phyloP scores from a whole-genome alignment of 2,797 vertebrate species.

The Todus mexicanus region DNA sequence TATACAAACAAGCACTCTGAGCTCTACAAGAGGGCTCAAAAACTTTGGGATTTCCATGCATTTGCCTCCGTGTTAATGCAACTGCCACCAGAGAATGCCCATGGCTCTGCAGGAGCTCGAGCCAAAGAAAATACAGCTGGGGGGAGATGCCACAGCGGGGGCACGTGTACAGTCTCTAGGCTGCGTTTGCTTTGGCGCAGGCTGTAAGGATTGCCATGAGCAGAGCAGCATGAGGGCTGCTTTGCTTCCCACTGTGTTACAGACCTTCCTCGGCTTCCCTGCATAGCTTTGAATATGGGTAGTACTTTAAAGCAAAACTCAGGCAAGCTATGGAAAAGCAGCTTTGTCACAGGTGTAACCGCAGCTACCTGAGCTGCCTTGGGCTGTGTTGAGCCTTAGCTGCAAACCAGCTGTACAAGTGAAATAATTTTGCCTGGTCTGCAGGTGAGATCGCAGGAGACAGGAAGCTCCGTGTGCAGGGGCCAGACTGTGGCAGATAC shows the following conservation, averaged over 20 bases:
- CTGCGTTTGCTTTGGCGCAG: conserved; percentile 19
- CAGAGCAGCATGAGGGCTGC: neutral
- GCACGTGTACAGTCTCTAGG: neutral
- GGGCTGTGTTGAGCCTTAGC: neutral
- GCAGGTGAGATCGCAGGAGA: neutral
- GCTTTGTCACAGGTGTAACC: neutral
- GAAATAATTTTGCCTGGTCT: neutral
- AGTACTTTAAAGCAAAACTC: neutral
- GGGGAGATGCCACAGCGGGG: conserved; percentile 38
- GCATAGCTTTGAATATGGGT: rapidly evolving
- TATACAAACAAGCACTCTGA: neutral
- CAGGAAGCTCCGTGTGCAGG: neutral
- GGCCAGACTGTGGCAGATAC: rapidly evolving
- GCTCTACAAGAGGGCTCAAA: neutral
- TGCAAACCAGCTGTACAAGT: neutral
- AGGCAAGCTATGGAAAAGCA: neutral
- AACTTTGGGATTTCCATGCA: neutral
- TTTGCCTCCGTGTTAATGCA: neutral
- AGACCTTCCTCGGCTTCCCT: neutral
- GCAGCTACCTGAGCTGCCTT: neutral
- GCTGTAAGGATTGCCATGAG: neutral
- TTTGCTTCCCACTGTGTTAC: neutral
- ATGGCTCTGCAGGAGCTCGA: rapidly evolving
- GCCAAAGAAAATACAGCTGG: conserved; percentile 43
- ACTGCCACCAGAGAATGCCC: neutral